Conservation (phyloP, 2,888 invertebrate genomes). For the Vannuccia rotundouncinata region DNA sequence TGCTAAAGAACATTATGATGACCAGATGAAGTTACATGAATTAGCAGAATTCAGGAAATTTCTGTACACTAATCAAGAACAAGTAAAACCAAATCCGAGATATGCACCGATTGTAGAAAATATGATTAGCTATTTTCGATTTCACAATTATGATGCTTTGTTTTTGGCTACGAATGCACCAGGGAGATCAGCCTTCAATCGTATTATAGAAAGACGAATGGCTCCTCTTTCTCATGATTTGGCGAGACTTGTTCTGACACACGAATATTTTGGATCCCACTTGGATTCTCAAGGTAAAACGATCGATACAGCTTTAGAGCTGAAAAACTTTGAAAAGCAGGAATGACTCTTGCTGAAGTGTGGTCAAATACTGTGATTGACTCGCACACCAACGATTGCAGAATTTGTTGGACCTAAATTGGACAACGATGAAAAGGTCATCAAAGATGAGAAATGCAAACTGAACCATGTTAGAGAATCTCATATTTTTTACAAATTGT, state of each 20-base stretch:
- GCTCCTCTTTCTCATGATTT: slow-evolving; percentile 14
- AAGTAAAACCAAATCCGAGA: not conserved
- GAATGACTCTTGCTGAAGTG: slow-evolving; percentile 10
- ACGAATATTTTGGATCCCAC: slow-evolving; percentile 11
- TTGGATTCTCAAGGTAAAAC: slow-evolving; percentile 10
- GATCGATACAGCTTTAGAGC: slow-evolving; percentile 1
- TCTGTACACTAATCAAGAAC: not conserved
- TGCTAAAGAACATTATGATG: not conserved
- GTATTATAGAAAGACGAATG: slow-evolving; percentile 1
- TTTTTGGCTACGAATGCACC: not conserved
- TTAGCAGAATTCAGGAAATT: not conserved
- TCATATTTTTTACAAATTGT: not conserved
- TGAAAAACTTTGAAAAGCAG: slow-evolving; percentile 2
- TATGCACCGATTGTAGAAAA: not conserved
- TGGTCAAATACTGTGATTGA: slow-evolving; percentile 1
- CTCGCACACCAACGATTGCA: not conserved
- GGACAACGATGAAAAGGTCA: not conserved
- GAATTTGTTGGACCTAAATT: slow-evolving; percentile 10
- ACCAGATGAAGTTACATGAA: not conserved
- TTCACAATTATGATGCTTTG: slow-evolving; percentile 8
- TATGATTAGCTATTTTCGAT: not conserved
- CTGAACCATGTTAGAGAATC: slow-evolving; percentile 12
- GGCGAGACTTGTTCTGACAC: slow-evolving; percentile 5
- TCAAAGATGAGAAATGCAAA: not conserved
- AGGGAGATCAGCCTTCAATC: slow-evolving; percentile 1